Evolutionary conservation across 2,888 invertebrate genomes (phyloP).

Genomic region (Anthrax anthrax): DNA sequence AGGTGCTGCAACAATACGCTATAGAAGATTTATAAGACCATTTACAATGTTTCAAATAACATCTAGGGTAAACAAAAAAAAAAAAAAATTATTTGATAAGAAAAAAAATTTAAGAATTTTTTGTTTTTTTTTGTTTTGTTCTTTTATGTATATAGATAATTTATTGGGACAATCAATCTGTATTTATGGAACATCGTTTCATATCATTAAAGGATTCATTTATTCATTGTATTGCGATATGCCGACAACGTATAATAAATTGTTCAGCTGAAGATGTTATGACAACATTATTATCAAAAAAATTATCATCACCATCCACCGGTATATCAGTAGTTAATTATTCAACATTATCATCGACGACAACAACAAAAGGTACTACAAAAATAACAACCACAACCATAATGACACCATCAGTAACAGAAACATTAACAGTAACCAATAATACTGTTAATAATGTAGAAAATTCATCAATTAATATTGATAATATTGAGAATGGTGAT

Average conservation of each 20-base stretch:
- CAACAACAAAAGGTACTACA: constrained; percentile 18
- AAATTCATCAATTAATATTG: constrained; percentile 22
- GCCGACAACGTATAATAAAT: constrained; percentile 60
- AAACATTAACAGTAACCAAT: background rate
- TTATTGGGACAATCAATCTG: constrained; percentile 75
- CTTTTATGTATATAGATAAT: constrained; percentile 41
- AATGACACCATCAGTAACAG: constrained; percentile 9
- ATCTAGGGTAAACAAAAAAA: no score
- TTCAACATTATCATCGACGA: constrained; percentile 6
- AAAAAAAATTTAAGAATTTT: no score
- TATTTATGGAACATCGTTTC: constrained; percentile 75
- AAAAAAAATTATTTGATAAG: no score
- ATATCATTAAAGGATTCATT: constrained; percentile 64
- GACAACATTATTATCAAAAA: no score
- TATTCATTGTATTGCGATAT: constrained; percentile 60
- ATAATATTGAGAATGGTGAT: constrained; percentile 21
- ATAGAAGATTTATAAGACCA: constrained; percentile 56
- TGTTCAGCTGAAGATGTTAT: constrained; percentile 19
- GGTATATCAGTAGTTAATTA: no score
- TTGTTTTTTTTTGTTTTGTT: no score
- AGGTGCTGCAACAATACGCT: constrained; percentile 64
- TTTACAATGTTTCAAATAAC: no score
- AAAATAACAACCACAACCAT: constrained; percentile 21
- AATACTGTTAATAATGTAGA: no score
- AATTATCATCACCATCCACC: no score